Evolutionary conservation across 2,888 invertebrate species (phyloP).

Genomic region (Limnephilus auricula): DNA sequence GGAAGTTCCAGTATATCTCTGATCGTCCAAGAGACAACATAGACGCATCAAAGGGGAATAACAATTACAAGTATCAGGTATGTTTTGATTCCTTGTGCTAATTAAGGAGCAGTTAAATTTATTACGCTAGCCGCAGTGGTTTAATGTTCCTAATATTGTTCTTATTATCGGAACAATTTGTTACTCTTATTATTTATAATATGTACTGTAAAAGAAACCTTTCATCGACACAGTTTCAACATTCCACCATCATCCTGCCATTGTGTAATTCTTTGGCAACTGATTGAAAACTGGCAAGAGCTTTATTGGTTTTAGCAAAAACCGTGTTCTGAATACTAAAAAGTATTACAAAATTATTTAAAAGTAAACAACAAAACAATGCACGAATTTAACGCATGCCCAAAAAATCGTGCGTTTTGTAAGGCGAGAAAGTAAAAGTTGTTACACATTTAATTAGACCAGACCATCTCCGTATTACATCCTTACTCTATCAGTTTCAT

Average conservation of each 20-base stretch:
- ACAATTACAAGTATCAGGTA: constrained; percentile 65
- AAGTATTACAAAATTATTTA: neutral
- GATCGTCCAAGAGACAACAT: constrained; percentile 57
- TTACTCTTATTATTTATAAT: neutral
- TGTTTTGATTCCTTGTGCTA: constrained; percentile 19
- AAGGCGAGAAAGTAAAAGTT: constrained; percentile 40
- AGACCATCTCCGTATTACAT: constrained; percentile 8
- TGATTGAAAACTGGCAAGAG: neutral
- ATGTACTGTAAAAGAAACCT: neutral
- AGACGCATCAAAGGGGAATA: constrained; percentile 58
- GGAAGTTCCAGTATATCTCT: constrained; percentile 61
- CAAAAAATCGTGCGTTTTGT: constrained; percentile 25
- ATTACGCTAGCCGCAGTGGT: no score
- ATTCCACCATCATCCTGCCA: neutral
- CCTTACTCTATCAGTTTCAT: neutral
- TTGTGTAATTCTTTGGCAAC: neutral
- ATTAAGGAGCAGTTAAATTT: neutral
- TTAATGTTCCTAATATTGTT: neutral
- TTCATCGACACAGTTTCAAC: neutral
- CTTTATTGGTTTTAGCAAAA: constrained; percentile 3
- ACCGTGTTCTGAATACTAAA: neutral
- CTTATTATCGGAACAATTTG: neutral
- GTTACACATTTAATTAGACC: constrained; percentile 33
- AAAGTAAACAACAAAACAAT: constrained; percentile 2
- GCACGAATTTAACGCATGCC: constrained; percentile 2